Base-by-base conservation (phyloP, 2,888 invertebrate species). In the Nipponacmea schrenckii region DNA sequence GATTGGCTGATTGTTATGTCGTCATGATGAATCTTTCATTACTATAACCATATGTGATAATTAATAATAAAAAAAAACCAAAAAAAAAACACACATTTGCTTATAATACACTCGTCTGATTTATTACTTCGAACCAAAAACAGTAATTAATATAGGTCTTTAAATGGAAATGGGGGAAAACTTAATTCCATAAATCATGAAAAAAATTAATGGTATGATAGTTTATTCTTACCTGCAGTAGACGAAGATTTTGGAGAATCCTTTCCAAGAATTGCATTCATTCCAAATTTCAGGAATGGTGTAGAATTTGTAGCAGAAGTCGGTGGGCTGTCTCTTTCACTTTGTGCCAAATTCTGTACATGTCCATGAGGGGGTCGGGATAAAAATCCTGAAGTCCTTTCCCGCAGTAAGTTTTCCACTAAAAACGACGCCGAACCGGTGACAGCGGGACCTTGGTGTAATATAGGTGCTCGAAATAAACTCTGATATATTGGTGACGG, bases 211-310 rank as follows among this genome's bases (percentile, higher is more conserved):
- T 31, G 5, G 31, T 3, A 39, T 39, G 10, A 8, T 39, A 20
- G 10, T 56, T 8, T 24, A 20, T 24, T 24, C 56, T 56, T 56
- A 56, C 56, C 56, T 24, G 56, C 8, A 20, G 20, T 56, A 20
- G 56, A 56, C 4, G 56, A 56, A 20, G 56, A 12, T 56, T 80
- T 73, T 17, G 73, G 71, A n/a, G 75, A 75, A 15, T 86, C 85
- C 17, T 81, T 79, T 62, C 86, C 85, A 26, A 86, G 75, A 56
- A 86, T 86, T 62, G 86, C 86, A 73, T 79, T 86, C 50, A 86
- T 83, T 12, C 86, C 86, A 71, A 86, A 86, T 73, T 86, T 86
- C 8, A 86, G 80, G 74, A 81, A 84, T 10, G 86, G 86, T 20
- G 83, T 80, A n/a, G 72, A 64, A n/a, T 71, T 68, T 0, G 75